Base-by-base conservation (phyloP, 2,113 vertebrate species). In the Scomber japonicus region DNA sequence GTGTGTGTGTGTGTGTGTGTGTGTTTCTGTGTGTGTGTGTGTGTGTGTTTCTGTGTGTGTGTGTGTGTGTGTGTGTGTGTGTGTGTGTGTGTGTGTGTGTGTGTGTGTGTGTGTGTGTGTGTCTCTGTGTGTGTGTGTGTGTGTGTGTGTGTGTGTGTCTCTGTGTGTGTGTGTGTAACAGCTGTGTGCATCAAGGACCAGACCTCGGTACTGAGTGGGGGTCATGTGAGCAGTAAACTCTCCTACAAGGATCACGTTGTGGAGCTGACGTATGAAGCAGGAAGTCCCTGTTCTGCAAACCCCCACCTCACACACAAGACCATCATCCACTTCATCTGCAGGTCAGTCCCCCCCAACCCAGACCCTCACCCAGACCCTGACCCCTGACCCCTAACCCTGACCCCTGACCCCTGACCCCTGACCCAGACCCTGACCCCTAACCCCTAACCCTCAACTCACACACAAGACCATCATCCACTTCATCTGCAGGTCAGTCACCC, bases 391-490 rank as follows among this genome's bases (percentile, higher is more conserved):
- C n/a, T n/a, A n/a, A n/a, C n/a, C n/a, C n/a, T n/a, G n/a, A n/a
- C n/a, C n/a, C n/a, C 21, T 21, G 1, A 21, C 21, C 21, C 21
- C 21, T 21, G 21, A 21, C 21, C 21, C 21, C 21, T 21, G 1
- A 21, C 21, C 21, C 21, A 21, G 21, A 21, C 21, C 21, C 21
- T 21, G 21, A 21, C 21, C 21, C 21, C 1, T 1, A 21, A n/a
- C n/a, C 21, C 21, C 94, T 16, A 93, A 96, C 24, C 45, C 88
- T 1, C 1, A 44, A 17, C 86, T 95, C 80, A 95, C 78, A 21
- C 96, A 99, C 82, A 97, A 91, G 81, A 98, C 96, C 2, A 68
- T 98, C 92, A 95, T 99, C 92, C 96, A 94, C 83, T 99, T 99
- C 30, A 95, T 98, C 45, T 99, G 98, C 94, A 95, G 95, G 84